Base-by-base conservation (phyloP, 2,113 vertebrate genomes). In the Hippocampus guttulatus region DNA sequence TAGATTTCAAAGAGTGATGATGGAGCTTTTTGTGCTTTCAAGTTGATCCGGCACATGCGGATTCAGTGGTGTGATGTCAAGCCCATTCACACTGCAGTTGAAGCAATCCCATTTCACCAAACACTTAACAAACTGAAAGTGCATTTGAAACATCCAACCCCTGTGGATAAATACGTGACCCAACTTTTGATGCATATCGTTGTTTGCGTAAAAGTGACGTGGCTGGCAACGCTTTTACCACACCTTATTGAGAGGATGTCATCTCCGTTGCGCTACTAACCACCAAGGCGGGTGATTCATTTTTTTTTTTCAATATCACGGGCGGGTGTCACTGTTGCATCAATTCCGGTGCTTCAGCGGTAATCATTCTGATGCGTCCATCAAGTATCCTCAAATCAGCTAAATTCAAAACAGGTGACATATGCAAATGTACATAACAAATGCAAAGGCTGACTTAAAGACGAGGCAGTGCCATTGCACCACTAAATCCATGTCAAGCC, bases 21-120 rank as follows among this genome's bases (percentile, higher is more conserved):
- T 88, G 86, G 83, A 30, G 15, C 69, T 79, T 87, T 88, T 85
- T 91, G 91, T 83, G 81, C 75, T 86, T 90, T 82, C 84, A 91
- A 86, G 88, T 78, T 86, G 86, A 91, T 94, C 33, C 33, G 33
- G 33, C 33, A 94, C 94, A 94, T 92, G 93, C 76, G 85, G 92
- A 91, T 93, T 93, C 83, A 92, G 92, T 95, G 95, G 95, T 96
- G 95, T 95, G 94, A 96, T 94, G 94, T 78, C 64, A 75, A 85
- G 86, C 85, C 86, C 76, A 81, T 90, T 91, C 91, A 93, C 91
- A 91, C 90, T 89, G 83, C 87, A 86, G 55, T 63, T 81, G 62
- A 77, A 78, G 43, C 63, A 81, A 11, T 43, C 43, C 38, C 33
- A 63, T 52, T 57, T 51, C 72, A 23, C 67, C 73, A 21, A 74